These are phyloP conservation scores for Etheostoma cragini DNA, from an alignment of 2,113 vertebrate genomes.

Conservation along the genomic window DNA sequence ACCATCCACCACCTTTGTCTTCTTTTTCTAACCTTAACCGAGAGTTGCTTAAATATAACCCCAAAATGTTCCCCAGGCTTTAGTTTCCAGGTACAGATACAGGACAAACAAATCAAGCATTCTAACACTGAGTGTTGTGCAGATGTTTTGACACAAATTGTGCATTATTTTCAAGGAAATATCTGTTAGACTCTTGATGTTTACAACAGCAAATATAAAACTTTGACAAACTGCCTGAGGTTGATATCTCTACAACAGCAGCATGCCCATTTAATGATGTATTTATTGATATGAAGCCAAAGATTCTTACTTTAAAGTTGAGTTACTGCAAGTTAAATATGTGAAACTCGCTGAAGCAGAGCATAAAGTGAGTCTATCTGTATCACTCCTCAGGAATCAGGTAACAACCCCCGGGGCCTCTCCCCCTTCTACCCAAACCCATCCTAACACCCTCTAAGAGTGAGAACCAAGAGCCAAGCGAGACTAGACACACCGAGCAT, in stretches of 20 bases:
- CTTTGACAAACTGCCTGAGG: background rate
- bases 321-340: background rate
- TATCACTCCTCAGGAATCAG: constrained; percentile 5
- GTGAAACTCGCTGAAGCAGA: background rate
- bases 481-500: constrained; percentile 16
- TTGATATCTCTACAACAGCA: background rate
- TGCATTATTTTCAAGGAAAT: background rate
- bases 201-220: constrained; percentile 1
- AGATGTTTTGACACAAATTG: background rate
- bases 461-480: constrained; percentile 25
- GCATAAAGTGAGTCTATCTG: background rate
- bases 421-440: background rate
- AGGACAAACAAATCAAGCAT: background rate
- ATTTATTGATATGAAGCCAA: background rate
- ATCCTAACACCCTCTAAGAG: constrained; percentile 15
- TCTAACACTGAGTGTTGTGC: background rate
- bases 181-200: background rate
- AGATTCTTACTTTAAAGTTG: constrained; percentile 4
- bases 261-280: constrained; percentile 5
- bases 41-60: background rate
- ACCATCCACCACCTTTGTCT: background rate
- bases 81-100: background rate
- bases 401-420: background rate
- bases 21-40: background rate
- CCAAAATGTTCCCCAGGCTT: background rate